Base-by-base conservation (phyloP, 2,113 vertebrate species). In the Asarcornis scutulata region DNA sequence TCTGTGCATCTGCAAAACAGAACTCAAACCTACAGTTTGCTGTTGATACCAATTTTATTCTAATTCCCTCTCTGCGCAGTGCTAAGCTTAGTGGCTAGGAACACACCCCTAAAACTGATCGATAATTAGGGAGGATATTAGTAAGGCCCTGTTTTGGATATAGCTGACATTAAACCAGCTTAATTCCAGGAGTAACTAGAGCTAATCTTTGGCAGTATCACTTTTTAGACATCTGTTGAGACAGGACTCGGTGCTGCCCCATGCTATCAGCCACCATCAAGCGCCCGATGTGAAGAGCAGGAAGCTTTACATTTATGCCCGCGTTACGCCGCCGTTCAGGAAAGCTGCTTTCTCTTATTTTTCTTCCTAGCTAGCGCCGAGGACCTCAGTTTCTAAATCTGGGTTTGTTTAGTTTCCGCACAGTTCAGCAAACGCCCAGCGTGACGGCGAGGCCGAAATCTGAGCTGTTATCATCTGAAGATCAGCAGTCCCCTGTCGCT, bases 261-360 rank as follows among this genome's bases (percentile, higher is more conserved):
- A 2, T 8, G 23, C 8, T 7, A 21, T 3, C 38, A 15, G 23
- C 60, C 50, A 5, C 31, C 53, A 4, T 12, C 38, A 7, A 0
- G 10, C 12, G 4, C 16, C 9, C 42, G 6, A 22, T 12, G 1
- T 3, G 26, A 44, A 68, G 23, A 53, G 7, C 21, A 6, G 58
- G 32, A 22, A 25, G n/a, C 15, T 74, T 36, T 64, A 34, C 1
- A 0, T 31, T 68, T 38, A 1, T 1, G 16, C 29, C 5, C 1
- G 7, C 1, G 9, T 25, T 31, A 21, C 44, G 25, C n/a, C 0
- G 7, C 18, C 34, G 38, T 3, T 20, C 22, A 64, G 88, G 34
- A 68, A 46, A 75, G 13, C 58, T 55, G 83, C 60, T 84, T 80
- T 31, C 73, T 81, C 74, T 6, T 13, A 22, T 66, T 53, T 91